A percentile compares a stretch with the other conserved stretches of the same genome.
phyloP scores from a whole-genome alignment of 2,113 vertebrate genomes.

The Sapajus apella region DNA sequence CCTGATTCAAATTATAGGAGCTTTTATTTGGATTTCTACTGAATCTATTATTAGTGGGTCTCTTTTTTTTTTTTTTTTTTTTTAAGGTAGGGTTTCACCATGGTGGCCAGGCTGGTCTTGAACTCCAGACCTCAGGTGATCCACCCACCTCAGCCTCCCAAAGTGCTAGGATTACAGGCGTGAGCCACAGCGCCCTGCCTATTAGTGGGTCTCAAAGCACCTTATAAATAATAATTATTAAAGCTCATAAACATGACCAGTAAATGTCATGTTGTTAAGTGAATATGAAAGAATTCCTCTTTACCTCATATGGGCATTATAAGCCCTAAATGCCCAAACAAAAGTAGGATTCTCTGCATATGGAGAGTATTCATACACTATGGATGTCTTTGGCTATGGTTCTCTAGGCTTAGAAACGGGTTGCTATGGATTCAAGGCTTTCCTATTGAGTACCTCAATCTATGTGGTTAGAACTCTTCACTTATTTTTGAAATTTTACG shows the following conservation, averaged over 20 bases:
- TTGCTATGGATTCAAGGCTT: background rate
- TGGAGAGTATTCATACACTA: background rate
- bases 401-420: background rate
- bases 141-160: too few species aligned
- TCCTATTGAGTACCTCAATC: background rate
- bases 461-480: background rate
- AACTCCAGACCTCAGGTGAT: too few species aligned
- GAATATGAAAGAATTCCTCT: slow-evolving; percentile 25
- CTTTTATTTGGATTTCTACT: slow-evolving; percentile 65
- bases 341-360: background rate
- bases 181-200: background rate
- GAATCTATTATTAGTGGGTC: slow-evolving; percentile 64
- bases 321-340: background rate
- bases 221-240: slow-evolving; percentile 63
- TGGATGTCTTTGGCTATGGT: background rate
- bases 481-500: background rate
- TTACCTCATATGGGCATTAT: background rate
- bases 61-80: background rate
- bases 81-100: too few species aligned
- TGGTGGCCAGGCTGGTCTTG: too few species aligned
- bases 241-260: slow-evolving; percentile 45
- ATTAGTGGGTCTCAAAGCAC: slow-evolving; percentile 63
- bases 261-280: slow-evolving; percentile 57
- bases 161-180: too few species aligned
- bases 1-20: slow-evolving; percentile 51